Conservation (phyloP, 2,797 vertebrate species). For the Malacoraja senta region DNA sequence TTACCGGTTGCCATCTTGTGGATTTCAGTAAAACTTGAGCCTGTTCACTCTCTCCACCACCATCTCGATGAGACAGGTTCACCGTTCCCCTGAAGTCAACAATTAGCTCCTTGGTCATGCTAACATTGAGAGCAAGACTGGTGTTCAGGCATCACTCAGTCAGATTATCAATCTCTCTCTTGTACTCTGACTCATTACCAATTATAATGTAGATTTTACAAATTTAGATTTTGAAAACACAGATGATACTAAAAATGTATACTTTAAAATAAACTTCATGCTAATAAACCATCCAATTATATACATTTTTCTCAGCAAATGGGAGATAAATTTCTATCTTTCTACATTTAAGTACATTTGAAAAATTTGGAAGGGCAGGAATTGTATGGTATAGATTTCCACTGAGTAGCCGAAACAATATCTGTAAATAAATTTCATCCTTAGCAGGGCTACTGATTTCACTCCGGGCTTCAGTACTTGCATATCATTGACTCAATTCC, state of each 20-base stretch:
- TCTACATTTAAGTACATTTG: neutral
- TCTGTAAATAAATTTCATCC: neutral
- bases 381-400: neutral
- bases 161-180: too few species aligned
- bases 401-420: neutral
- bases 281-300: neutral
- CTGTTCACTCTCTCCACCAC: too few species aligned
- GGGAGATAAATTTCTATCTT: neutral
- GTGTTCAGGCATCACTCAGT: too few species aligned
- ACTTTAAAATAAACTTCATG: neutral
- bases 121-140: too few species aligned
- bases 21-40: too few species aligned
- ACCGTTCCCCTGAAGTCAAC: too few species aligned
- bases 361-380: neutral
- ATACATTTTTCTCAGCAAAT: too few species aligned
- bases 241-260: neutral
- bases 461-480: neutral
- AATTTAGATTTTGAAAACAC: neutral
- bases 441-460: neutral
- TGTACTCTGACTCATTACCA: too few species aligned
- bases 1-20: too few species aligned
- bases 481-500: slow-evolving; percentile 16
- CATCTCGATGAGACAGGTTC: too few species aligned
- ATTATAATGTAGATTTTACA: too few species aligned
- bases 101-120: too few species aligned